phyloP scores from a whole-genome alignment of 1,140 invertebrate genomes.

The Platorchestia sp. region DNA sequence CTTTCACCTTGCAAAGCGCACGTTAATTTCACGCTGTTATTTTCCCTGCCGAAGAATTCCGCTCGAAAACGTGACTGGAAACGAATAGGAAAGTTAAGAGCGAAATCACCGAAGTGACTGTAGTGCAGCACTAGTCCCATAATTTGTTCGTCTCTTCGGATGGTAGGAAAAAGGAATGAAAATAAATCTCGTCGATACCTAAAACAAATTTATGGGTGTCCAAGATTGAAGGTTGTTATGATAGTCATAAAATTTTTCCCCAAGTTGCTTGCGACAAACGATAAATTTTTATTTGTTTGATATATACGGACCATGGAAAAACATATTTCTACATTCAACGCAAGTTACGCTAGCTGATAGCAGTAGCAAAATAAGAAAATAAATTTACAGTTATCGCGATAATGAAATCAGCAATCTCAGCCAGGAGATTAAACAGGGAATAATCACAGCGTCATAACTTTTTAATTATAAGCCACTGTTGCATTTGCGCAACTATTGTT shows the following conservation, averaged over 20 bases:
- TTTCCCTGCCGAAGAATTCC: background rate
- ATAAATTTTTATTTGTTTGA: background rate
- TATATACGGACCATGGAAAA: background rate
- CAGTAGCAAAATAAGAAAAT: background rate
- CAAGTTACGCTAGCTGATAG: background rate
- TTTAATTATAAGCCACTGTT: background rate
- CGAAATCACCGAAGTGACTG: background rate
- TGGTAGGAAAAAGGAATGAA: background rate
- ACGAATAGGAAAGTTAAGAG: background rate
- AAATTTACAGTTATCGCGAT: background rate
- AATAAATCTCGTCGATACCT: background rate
- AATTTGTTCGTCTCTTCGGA: background rate
- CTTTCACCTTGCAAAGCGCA: background rate
- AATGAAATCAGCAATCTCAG: background rate
- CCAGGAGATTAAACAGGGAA: background rate
- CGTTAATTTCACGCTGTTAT: background rate
- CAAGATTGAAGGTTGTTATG: background rate
- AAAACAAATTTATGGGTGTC: background rate
- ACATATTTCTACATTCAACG: background rate
- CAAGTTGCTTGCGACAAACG: background rate
- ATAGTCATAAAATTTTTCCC: background rate
- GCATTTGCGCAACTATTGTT: background rate
- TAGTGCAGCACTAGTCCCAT: background rate
- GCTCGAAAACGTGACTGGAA: background rate
- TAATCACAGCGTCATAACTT: background rate